Conservation (phyloP, 2,888 invertebrate species). For the Folsomia candida region DNA sequence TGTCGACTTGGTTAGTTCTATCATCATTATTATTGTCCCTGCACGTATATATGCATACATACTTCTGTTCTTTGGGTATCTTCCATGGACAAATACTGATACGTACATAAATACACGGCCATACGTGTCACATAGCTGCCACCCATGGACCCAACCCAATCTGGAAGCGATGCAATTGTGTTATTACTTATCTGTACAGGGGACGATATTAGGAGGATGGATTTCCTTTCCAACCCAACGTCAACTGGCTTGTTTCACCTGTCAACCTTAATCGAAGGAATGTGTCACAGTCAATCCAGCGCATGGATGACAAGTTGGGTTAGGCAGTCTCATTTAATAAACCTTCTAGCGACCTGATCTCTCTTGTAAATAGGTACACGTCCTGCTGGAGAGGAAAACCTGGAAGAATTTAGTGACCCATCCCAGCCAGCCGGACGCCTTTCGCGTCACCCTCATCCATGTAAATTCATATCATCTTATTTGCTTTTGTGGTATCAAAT, state of each 20-base stretch:
- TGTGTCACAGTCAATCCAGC: constrained; percentile 39
- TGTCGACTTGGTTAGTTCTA: no score
- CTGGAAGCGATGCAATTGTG: not conserved
- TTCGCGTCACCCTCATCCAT: constrained; percentile 23
- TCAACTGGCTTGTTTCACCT: constrained; percentile 48
- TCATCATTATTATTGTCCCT: no score
- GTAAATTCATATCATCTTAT: constrained; percentile 12
- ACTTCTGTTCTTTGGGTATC: no score
- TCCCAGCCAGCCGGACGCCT: constrained; percentile 44
- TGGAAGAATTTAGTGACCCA: constrained; percentile 36
- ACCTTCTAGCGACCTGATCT: constrained; percentile 20
- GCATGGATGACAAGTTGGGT: constrained; percentile 45
- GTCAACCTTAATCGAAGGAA: constrained; percentile 42
- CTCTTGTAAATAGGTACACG: constrained; percentile 6
- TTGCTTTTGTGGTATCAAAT: constrained; percentile 4
- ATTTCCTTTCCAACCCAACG: constrained; percentile 32
- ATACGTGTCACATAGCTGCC: no score
- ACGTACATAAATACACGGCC: no score
- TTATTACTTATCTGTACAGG: not conserved
- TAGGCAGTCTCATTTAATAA: constrained; percentile 14
- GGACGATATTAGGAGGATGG: not conserved
- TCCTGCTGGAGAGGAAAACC: constrained; percentile 33
- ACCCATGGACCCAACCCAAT: not conserved
- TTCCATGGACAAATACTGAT: no score
- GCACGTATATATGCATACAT: no score